Percentiles rank a stretch among this genome's conserved stretches.
phyloP scores from a whole-genome alignment of 37 sponge, comb jelly and placozoan genomes.

The Petrosia ficiformis region DNA sequence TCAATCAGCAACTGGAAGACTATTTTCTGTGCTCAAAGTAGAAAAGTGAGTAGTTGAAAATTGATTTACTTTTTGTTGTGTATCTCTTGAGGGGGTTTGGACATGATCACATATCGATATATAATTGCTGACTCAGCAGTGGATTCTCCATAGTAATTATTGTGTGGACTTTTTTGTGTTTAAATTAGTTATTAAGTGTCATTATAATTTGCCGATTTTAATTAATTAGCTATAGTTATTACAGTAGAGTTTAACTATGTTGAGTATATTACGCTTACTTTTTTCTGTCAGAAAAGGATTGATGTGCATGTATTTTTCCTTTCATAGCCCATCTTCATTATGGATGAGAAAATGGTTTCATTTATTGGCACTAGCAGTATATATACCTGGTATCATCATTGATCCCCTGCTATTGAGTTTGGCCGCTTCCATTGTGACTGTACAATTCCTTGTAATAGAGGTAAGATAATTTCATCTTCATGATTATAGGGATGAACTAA shows the following conservation, averaged over 20 bases:
- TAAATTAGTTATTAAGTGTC: neutral
- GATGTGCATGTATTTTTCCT: no score
- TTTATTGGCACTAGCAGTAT: slow-evolving; percentile 61
- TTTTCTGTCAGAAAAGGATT: no score
- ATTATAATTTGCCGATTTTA: no score
- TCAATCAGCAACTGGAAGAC: slow-evolving; percentile 30
- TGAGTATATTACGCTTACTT: no score
- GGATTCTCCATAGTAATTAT: neutral
- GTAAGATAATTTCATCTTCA: no score
- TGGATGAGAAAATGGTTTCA: slow-evolving; percentile 84
- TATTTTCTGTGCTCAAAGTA: slow-evolving; percentile 19
- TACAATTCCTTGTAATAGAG: slow-evolving; percentile 48
- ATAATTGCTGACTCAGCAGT: no score
- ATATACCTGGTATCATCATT: slow-evolving; percentile 47
- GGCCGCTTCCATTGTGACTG: slow-evolving; percentile 37
- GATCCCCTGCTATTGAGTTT: slow-evolving; percentile 45
- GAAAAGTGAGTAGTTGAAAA: slow-evolving; percentile 38
- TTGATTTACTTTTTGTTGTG: no score
- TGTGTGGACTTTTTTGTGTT: neutral
- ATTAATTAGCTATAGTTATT: no score
- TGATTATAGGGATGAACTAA: no score
- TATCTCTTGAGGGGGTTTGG: no score
- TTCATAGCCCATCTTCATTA: slow-evolving; percentile 36
- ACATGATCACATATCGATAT: no score
- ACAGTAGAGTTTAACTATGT: no score